These are phyloP conservation scores for Pipistrellus pipistrellus DNA, from an alignment of 2,797 vertebrate species.

Conservation along the genomic window DNA sequence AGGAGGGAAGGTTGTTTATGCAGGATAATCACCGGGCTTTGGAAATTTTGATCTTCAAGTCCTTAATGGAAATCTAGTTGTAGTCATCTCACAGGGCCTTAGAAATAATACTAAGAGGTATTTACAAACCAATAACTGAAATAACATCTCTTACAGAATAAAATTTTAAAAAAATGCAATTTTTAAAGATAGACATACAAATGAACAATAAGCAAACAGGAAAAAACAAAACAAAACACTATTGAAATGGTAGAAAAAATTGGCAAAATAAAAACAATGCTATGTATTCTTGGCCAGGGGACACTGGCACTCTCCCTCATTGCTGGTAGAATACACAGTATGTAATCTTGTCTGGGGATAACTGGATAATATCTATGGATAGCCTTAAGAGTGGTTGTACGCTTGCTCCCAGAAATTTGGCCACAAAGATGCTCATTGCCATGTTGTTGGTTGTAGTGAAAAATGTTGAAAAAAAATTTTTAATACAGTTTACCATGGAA, in stretches of 20 bases:
- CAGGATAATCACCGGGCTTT: background rate
- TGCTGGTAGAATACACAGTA: background rate
- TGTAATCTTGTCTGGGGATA: background rate
- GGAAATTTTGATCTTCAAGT: constrained; percentile 38
- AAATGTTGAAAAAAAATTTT: constrained; percentile 34
- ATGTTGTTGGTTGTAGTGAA: background rate
- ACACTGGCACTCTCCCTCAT: background rate
- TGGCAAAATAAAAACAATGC: background rate
- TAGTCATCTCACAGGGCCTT: background rate
- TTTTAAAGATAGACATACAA: constrained; percentile 43
- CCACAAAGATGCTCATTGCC: background rate
- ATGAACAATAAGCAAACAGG: background rate
- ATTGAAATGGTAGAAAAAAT: constrained; percentile 25
- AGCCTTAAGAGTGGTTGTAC: background rate
- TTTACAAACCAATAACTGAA: constrained; percentile 54
- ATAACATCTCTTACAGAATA: background rate
- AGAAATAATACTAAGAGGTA: constrained; percentile 2
- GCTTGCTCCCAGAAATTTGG: background rate
- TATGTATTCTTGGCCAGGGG: background rate
- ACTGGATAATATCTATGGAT: background rate
- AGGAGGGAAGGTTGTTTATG: constrained; percentile 3
- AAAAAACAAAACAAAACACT: constrained; percentile 14
- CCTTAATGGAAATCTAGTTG: constrained; percentile 29
- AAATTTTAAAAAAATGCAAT: background rate
- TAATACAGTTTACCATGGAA: background rate